Evolutionary conservation across 2,888 invertebrate genomes (phyloP).

Genomic region (Slavum lentiscoides): DNA sequence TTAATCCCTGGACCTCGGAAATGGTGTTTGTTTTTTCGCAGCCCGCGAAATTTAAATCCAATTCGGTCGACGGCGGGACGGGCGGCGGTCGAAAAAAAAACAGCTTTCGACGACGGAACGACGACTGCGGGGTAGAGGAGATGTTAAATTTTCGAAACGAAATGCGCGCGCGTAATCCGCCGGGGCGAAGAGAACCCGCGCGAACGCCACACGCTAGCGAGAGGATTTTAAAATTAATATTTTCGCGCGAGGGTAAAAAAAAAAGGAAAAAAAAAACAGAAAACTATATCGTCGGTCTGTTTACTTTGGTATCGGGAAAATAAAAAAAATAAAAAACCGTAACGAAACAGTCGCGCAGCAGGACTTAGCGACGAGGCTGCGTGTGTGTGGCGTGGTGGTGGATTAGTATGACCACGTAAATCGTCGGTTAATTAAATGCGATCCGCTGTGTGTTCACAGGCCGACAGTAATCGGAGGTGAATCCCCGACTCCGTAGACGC

Average conservation of each 20-base stretch:
- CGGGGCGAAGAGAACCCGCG: no score
- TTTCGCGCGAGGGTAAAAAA: slow-evolving; percentile 38
- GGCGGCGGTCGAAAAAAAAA: slow-evolving; percentile 31
- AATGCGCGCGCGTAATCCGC: slow-evolving; percentile 21
- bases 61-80: slow-evolving; percentile 30
- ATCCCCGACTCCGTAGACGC: no score
- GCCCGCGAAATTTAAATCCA: slow-evolving; percentile 46
- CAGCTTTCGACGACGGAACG: slow-evolving; percentile 34
- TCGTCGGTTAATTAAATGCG: slow-evolving; percentile 39
- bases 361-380: not conserved
- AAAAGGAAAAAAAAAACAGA: not conserved
- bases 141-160: slow-evolving; percentile 20
- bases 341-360: not conserved
- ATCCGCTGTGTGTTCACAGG: not conserved
- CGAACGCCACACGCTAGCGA: slow-evolving; percentile 13
- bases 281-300: slow-evolving; percentile 28
- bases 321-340: slow-evolving; percentile 10
- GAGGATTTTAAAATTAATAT: slow-evolving; percentile 52
- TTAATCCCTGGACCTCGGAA: slow-evolving; percentile 34
- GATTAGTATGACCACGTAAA: slow-evolving; percentile 48
- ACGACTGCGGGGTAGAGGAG: not conserved
- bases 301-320: slow-evolving; percentile 37
- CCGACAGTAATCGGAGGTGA: not conserved
- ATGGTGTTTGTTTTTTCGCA: slow-evolving; percentile 42
- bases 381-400: not conserved